These are phyloP conservation scores for Echinops telfairi DNA, from an alignment of 2,113 vertebrate genomes.

Conservation along the genomic window DNA sequence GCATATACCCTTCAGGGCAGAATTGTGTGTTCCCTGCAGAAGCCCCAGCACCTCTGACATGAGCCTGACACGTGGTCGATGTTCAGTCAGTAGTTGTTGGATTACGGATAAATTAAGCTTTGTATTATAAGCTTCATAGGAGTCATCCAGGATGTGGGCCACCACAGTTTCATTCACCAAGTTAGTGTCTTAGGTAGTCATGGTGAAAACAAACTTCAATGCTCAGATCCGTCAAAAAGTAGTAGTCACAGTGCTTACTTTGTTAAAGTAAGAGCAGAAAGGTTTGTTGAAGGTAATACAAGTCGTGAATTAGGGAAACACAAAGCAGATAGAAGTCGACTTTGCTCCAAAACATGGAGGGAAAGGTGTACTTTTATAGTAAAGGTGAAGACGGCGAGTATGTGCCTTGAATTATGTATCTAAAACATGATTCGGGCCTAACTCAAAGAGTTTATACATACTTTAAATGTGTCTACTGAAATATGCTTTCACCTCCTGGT, in stretches of 20 bases:
- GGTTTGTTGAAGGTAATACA: not conserved
- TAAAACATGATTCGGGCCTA: conserved; percentile 3
- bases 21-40: not conserved
- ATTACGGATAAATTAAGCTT: not conserved
- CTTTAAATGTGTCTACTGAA: conserved; percentile 45
- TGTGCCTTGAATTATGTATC: not conserved
- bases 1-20: not conserved
- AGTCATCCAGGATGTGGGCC: not conserved
- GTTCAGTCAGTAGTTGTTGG: not conserved
- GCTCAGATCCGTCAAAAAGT: not conserved
- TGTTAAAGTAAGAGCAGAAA: not conserved
- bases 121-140: not conserved
- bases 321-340: not conserved
- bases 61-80: not conserved
- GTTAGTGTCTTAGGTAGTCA: not conserved
- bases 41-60: not conserved
- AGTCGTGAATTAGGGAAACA: not conserved
- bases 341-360: not conserved
- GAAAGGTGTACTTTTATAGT: not conserved
- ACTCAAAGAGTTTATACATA: not conserved
- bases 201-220: not conserved
- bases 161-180: not conserved
- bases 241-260: not conserved
- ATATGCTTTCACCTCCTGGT: not conserved
- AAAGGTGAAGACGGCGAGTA: not conserved